phyloP scores from a whole-genome alignment of 2,113 vertebrate genomes.

The Cyprinodon brontotheroides region DNA sequence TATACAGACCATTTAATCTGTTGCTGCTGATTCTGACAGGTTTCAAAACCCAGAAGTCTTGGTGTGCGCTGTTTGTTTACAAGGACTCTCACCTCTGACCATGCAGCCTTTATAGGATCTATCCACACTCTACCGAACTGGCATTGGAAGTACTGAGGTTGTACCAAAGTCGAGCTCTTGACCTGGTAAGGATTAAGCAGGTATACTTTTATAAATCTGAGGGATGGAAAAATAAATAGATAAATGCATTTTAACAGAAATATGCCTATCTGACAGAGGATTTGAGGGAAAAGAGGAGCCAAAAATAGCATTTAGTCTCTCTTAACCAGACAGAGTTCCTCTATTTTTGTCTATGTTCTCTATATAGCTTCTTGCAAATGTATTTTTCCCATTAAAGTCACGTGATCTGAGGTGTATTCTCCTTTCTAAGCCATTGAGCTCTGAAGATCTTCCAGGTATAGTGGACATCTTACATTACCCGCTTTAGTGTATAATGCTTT shows the following conservation, averaged over 20 bases:
- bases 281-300: no score
- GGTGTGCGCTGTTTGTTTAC: neutral
- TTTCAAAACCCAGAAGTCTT: slow-evolving; percentile 2
- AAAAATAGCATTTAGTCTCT: neutral
- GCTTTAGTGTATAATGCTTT: neutral
- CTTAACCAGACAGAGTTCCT: neutral
- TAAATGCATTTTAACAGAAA: no score
- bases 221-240: no score
- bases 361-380: neutral
- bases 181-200: no score
- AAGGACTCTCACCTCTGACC: slow-evolving; percentile 19
- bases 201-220: no score
- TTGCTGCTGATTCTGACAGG: neutral
- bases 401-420: neutral
- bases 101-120: neutral
- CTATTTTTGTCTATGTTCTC: neutral
- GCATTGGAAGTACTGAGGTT: neutral
- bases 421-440: neutral
- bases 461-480: neutral
- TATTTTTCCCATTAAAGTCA: neutral
- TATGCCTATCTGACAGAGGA: no score
- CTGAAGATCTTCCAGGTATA: neutral
- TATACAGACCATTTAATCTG: slow-evolving; percentile 17
- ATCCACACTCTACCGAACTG: neutral
- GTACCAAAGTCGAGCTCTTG: neutral